Evolutionary conservation across 2,797 vertebrate genomes (phyloP).

Genomic region (Staurois parvus): DNA sequence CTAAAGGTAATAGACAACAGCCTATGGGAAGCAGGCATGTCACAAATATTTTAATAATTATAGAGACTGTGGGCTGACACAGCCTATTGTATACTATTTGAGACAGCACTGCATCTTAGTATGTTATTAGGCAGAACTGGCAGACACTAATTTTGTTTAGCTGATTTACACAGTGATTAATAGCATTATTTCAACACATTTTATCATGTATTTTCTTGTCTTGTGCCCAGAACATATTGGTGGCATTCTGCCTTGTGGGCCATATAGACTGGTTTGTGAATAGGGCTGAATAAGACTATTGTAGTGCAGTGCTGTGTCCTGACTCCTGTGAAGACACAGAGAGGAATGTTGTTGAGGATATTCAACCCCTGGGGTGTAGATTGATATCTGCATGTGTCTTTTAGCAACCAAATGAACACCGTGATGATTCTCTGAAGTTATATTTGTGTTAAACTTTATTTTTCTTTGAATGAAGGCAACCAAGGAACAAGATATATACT

Average conservation of each 20-base stretch:
- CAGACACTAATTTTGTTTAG: too few relatives aligned
- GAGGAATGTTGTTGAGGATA: conserved; percentile 57
- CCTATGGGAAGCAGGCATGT: neutral
- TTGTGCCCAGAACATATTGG: neutral
- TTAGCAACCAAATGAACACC: conserved; percentile 38
- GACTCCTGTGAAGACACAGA: conserved; percentile 45
- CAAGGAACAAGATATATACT: neutral
- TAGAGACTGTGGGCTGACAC: neutral
- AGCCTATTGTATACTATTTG: neutral
- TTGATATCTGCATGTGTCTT: conserved; percentile 53
- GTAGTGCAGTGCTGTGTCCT: conserved; percentile 31
- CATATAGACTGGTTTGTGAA: conserved; percentile 2
- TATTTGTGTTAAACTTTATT: neutral
- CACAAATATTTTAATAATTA: neutral
- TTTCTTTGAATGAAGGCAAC: neutral
- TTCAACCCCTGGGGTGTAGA: conserved; percentile 48
- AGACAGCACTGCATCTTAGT: neutral
- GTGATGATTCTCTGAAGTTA: neutral
- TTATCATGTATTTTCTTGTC: neutral
- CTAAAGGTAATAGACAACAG: neutral
- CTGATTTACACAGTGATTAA: neutral
- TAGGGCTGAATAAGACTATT: conserved; percentile 45
- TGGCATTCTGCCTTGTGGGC: neutral
- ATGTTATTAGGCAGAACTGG: neutral
- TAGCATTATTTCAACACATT: neutral